Conservation (phyloP, 2,888 invertebrate species). For the Arrhopalites spinosus region DNA sequence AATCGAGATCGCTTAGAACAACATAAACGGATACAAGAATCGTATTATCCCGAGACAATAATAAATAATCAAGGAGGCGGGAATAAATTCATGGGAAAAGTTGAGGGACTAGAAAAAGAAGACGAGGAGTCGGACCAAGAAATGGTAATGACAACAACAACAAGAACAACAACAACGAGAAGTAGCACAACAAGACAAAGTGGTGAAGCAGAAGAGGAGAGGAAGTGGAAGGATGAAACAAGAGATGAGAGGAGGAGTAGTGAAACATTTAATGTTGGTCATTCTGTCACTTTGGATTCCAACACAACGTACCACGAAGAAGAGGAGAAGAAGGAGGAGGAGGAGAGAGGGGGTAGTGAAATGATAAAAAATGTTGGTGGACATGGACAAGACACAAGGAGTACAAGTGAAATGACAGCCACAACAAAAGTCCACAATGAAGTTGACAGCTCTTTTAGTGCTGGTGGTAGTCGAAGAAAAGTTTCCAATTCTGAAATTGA, state of each 20-base stretch:
- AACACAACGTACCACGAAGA: not conserved
- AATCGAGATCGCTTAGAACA: conserved; percentile 24
- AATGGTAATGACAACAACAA: conserved; percentile 39
- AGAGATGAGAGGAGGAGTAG: not conserved
- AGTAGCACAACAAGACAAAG: no score
- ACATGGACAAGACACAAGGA: not conserved
- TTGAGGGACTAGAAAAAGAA: not conserved
- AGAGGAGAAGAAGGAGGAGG: conserved; percentile 5
- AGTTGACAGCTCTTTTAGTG: no score
- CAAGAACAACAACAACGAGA: conserved; percentile 20
- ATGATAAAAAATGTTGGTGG: not conserved
- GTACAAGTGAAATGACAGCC: not conserved
- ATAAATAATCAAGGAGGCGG: conserved; percentile 59
- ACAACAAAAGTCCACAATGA: not conserved
- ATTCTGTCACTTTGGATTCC: no score
- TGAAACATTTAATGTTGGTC: no score
- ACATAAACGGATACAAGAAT: conserved; percentile 75
- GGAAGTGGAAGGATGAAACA: no score
- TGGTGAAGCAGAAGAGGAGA: no score
- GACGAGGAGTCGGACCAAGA: not conserved
- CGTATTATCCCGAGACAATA: conserved; percentile 72
- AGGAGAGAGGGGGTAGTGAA: not conserved
- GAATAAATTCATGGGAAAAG: conserved; percentile 52
- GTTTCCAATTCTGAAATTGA: not conserved
- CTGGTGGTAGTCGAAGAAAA: conserved; percentile 1